Evolutionary conservation across 2,113 vertebrate species (phyloP), one percentile per base, ranked within the genome.

Genomic region (Symphodus melops): DNA sequence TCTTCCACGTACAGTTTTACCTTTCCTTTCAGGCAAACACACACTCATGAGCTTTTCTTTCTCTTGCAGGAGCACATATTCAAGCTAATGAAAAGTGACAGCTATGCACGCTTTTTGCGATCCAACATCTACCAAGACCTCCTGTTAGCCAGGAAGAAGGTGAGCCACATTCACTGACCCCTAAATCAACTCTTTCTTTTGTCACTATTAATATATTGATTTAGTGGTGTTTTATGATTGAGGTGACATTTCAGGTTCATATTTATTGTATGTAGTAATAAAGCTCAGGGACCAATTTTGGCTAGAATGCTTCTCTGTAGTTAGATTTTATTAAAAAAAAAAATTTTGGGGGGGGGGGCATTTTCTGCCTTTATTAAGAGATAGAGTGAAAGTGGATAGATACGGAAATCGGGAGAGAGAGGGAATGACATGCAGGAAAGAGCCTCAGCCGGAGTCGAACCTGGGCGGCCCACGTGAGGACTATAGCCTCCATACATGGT

Each of bases 81-180:
- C 92, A 97, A 98, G 91, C 93, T 99, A 90, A 99, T 99, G 97
- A 99, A 97, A 94, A 99, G 97, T 91, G 97, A 99, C 95, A 99
- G 97, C 94, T 99, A 98, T 13, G 96, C 97, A 42, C 97, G 97
- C 85, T 99, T 98, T 92, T 95, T 99, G 87, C 96, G 97, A 81
- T 99, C 97, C 1, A 97, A 92, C 39, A 95, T 95, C 86, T 99
- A 99, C 92, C 97, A 99, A 93, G 97, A 99, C 91, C 94, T 99
- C 90, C 84, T 98, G 92, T 91, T 95, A 90, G 96, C 95, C 20
- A 96, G 96, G 88, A 98, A 97, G 95, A 99, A 99, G 97, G 97
- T 99, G 87, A 91, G 88, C 63, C 20, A 65, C 66, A 66, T 57
- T 49, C 68, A 19, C 58, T 42, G 51, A 75, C 37, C n/a, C 16